phyloP scores from a whole-genome alignment of 1,140 invertebrate genomes.

The Charaxes varanes region DNA sequence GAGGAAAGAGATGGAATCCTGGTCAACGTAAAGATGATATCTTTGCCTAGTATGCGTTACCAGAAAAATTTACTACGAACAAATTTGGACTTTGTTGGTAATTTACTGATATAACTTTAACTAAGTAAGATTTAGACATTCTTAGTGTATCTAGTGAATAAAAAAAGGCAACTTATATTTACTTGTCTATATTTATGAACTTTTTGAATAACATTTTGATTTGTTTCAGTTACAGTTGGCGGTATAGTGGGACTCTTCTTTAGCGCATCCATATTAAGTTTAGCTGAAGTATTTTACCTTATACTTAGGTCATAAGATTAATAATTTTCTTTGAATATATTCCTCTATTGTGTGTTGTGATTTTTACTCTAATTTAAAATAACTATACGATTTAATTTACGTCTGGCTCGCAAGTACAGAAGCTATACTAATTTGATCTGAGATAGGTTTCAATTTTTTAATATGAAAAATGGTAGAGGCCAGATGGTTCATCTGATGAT shows the following conservation, averaged over 20 bases:
- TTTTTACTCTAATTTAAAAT: too few relatives aligned
- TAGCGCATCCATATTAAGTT: slow-evolving; percentile 74
- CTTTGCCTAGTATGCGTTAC: slow-evolving; percentile 69
- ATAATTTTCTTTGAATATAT: not conserved
- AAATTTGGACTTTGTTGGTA: slow-evolving; percentile 75
- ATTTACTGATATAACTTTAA: slow-evolving; percentile 8
- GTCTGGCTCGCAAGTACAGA: too few relatives aligned
- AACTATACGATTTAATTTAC: too few relatives aligned
- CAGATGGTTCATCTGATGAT: too few relatives aligned
- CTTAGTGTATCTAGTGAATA: not conserved
- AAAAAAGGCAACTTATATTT: not conserved
- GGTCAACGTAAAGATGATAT: slow-evolving; percentile 60
- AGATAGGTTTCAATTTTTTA: too few relatives aligned
- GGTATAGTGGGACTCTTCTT: slow-evolving; percentile 75
- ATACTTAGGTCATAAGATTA: slow-evolving; percentile 29
- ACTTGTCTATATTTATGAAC: not conserved
- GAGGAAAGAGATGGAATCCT: slow-evolving; percentile 13
- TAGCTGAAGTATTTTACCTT: slow-evolving; percentile 74
- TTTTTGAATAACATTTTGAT: slow-evolving; percentile 13
- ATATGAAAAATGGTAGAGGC: too few relatives aligned
- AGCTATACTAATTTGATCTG: too few relatives aligned
- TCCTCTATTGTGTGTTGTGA: too few relatives aligned
- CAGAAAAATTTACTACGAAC: slow-evolving; percentile 69
- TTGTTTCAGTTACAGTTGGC: slow-evolving; percentile 73
- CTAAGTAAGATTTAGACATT: not conserved